Evolutionary conservation across 2,113 vertebrate species (phyloP).

Genomic region (Anhinga rufa): DNA sequence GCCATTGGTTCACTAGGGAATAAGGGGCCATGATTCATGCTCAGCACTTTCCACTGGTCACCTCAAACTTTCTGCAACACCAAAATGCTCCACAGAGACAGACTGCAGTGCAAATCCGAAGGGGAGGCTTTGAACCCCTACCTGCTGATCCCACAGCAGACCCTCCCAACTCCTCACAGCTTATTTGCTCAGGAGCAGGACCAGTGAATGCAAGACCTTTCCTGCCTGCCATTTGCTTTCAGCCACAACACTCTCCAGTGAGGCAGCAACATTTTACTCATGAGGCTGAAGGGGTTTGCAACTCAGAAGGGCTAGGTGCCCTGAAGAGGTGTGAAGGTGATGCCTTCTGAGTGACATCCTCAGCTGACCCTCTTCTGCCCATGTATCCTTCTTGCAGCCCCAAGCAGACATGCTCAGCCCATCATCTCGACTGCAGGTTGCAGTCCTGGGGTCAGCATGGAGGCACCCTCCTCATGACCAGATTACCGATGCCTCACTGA

Average conservation of each 20-base stretch:
- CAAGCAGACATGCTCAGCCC: neutral
- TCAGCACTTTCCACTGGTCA: neutral
- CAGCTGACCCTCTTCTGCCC: fast-evolving
- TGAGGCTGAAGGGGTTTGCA: neutral
- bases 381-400: neutral
- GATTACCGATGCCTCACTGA: neutral
- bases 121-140: neutral
- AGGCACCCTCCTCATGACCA: neutral
- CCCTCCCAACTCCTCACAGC: neutral
- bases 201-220: fast-evolving
- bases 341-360: neutral
- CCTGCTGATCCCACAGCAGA: neutral
- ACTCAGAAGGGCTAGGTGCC: neutral
- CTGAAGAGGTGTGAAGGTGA: neutral
- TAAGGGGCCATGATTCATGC: neutral
- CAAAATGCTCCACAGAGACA: neutral
- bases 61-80: neutral
- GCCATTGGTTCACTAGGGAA: neutral
- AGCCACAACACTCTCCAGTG: neutral
- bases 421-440: neutral
- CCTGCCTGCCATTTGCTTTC: neutral
- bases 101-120: neutral
- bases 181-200: neutral
- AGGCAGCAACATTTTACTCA: neutral
- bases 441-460: neutral